phyloP scores from a whole-genome alignment of 2,797 vertebrate species.

The Bradypodion ventrale region DNA sequence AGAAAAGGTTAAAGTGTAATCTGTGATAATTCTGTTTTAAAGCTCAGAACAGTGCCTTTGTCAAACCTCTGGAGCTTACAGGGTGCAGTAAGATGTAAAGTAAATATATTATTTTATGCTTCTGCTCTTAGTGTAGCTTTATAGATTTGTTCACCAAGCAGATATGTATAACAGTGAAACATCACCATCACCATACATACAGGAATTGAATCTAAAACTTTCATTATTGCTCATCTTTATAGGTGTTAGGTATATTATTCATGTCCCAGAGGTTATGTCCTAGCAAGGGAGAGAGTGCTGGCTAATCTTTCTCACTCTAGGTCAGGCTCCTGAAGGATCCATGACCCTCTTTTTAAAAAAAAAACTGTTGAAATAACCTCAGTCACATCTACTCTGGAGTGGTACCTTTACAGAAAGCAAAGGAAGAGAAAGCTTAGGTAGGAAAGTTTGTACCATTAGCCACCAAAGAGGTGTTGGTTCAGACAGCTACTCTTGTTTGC shows the following conservation, averaged over 20 bases:
- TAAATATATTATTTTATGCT: slow-evolving; percentile 41
- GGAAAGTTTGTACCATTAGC: too few relatives aligned
- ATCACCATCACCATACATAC: not conserved
- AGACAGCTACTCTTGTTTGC: too few relatives aligned
- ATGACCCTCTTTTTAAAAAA: too few relatives aligned
- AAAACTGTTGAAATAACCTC: too few relatives aligned
- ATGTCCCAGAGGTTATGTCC: not conserved
- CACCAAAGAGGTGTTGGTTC: too few relatives aligned
- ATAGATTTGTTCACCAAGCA: slow-evolving; percentile 49
- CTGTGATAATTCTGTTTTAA: slow-evolving; percentile 56
- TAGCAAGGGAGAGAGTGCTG: not conserved
- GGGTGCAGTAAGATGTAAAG: slow-evolving; percentile 28
- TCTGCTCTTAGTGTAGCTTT: slow-evolving; percentile 50
- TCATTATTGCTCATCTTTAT: not conserved
- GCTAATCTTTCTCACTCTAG: too few relatives aligned
- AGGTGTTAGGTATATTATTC: not conserved
- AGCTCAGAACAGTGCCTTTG: slow-evolving; percentile 24
- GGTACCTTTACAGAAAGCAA: too few relatives aligned
- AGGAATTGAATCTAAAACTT: not conserved
- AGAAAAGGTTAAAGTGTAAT: slow-evolving; percentile 47
- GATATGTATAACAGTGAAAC: slow-evolving; percentile 45
- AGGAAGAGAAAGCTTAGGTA: too few relatives aligned
- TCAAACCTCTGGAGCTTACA: slow-evolving; percentile 46
- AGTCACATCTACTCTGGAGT: too few relatives aligned
- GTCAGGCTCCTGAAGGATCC: too few relatives aligned